Percentiles rank a stretch among this genome's conserved stretches.
Conservation (phyloP, 2,113 vertebrate species). For the Castor canadensis region DNA sequence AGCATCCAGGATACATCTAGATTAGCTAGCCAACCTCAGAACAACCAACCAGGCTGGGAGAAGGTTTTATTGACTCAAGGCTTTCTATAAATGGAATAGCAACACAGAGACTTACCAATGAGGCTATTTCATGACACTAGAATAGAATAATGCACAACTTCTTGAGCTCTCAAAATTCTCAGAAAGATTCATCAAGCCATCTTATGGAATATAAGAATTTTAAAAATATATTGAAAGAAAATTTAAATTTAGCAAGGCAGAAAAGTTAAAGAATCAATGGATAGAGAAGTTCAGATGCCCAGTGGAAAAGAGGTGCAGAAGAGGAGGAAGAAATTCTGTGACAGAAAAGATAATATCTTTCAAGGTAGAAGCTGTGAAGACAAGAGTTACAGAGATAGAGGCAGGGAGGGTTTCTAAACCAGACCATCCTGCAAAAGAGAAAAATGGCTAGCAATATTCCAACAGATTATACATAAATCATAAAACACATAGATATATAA, state of each 20-base stretch:
- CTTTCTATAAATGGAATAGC: background rate
- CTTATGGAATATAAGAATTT: background rate
- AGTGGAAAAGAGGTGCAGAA: background rate
- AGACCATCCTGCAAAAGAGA: background rate
- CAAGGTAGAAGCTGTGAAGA: background rate
- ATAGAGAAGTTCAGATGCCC: background rate
- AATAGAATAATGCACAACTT: background rate
- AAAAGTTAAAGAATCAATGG: background rate
- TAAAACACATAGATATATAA: background rate
- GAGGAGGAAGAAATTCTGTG: background rate
- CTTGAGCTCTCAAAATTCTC: background rate
- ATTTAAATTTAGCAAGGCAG: background rate
- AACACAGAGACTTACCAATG: background rate
- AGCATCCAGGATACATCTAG: background rate
- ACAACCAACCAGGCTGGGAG: background rate
- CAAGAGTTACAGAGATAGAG: background rate
- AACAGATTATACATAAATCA: background rate
- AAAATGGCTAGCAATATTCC: background rate
- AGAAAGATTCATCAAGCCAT: background rate
- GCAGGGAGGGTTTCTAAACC: background rate
- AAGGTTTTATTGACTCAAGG: accelerated
- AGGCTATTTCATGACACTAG: background rate
- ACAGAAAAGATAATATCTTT: background rate
- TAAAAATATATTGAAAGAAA: background rate
- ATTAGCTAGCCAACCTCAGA: background rate